A percentile compares a stretch with the other conserved stretches of the same genome.
Conservation (phyloP, 2,797 vertebrate genomes). For the Argya squamiceps region DNA sequence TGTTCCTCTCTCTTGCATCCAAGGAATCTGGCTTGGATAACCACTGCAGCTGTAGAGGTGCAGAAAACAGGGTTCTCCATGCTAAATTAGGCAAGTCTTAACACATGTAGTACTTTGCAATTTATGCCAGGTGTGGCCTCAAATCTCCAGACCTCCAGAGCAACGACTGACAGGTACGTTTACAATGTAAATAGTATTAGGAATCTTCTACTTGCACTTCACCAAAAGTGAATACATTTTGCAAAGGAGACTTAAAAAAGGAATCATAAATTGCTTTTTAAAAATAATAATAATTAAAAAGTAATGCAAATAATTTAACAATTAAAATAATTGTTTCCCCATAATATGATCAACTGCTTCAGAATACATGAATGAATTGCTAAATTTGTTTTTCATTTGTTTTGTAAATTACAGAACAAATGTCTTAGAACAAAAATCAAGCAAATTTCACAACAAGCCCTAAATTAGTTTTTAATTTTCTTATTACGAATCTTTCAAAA, state of each 20-base stretch:
- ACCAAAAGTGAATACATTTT: background rate
- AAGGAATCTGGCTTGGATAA: background rate
- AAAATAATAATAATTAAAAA: background rate
- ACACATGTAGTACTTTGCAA: accelerated
- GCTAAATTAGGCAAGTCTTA: background rate
- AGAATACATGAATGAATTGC: background rate
- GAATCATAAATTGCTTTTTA: accelerated
- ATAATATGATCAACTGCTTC: background rate
- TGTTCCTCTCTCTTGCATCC: background rate
- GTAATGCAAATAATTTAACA: background rate
- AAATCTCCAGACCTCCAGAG: background rate
- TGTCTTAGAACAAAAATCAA: background rate
- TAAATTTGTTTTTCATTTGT: background rate
- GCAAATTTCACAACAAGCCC: background rate
- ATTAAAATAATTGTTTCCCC: background rate
- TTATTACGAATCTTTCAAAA: background rate
- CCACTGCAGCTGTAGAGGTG: background rate
- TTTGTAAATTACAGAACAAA: background rate
- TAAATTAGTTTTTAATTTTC: background rate
- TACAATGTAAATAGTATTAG: background rate
- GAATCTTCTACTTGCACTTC: background rate
- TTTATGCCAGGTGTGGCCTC: accelerated
- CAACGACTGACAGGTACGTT: accelerated
- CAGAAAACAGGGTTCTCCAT: background rate
- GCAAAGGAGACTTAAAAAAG: background rate